These are phyloP conservation scores for Accipiter cooperii DNA, from an alignment of 2,113 vertebrate genomes.

Conservation along the genomic window DNA sequence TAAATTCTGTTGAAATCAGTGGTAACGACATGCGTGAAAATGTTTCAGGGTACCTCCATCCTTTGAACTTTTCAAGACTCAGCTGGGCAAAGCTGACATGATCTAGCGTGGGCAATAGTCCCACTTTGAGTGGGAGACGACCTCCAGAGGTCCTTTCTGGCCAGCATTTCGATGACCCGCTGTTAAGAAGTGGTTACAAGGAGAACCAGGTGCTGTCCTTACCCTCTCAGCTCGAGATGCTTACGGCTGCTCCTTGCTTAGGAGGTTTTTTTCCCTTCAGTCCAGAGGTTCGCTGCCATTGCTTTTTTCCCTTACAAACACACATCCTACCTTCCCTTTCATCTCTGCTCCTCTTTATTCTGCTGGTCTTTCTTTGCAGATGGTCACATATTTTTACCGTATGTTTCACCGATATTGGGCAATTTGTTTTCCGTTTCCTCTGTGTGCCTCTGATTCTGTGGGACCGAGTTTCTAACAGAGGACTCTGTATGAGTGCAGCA, in stretches of 20 bases:
- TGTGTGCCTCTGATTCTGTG: not conserved
- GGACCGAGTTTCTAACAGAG: not conserved
- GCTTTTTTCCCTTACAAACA: not conserved
- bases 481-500: not conserved
- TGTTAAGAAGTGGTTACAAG: not conserved
- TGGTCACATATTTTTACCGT: not conserved
- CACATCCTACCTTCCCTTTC: not conserved
- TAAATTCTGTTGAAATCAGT: not conserved
- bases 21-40: not conserved
- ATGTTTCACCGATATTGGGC: not conserved
- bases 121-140: not conserved
- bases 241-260: not conserved
- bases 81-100: not conserved
- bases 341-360: not conserved
- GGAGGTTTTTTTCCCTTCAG: not conserved
- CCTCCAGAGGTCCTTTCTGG: not conserved
- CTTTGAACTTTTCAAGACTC: not conserved
- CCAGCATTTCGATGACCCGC: not conserved
- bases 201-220: not conserved
- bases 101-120: not conserved
- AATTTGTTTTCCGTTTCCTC: not conserved
- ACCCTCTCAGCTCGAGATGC: not conserved
- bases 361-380: not conserved
- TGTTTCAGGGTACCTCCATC: rapidly evolving
- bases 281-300: not conserved